Evolutionary conservation across 2,797 vertebrate genomes (phyloP), one percentile per base, ranked within the genome.

Genomic region (Pteronotus mesoamericanus): DNA sequence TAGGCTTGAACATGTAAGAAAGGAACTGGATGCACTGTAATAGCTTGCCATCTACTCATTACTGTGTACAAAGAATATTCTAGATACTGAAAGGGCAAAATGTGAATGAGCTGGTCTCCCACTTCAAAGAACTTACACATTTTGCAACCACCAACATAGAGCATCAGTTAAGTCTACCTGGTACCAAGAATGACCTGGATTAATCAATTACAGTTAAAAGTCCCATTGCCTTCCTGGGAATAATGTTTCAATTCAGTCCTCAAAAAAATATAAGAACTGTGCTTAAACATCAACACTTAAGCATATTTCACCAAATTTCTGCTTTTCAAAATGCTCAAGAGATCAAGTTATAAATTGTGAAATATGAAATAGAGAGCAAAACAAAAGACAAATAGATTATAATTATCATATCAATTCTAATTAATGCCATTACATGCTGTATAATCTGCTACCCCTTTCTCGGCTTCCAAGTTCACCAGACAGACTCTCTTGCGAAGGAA

Each of bases 321-420:
- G 71, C 72, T 94, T 92, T 80, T 61, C 44, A 71, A 86, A 82
- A 91, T 86, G 42, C 26, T 91, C 86, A 24, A 64, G 83, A 90
- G 69, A 90, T 15, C 5, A 32, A 22, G 79, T 92, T 64, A 74
- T 26, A 86, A 91, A 92, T 44, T 55, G 3, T 66, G 88, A 89
- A 88, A 78, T 48, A 86, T 37, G 57, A 95, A 87, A 44, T 34
- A 26, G 51, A 85, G 44, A 82, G 66, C 24, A 89, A 74, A 88
- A 64, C 79, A 88, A 89, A 88, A 71, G n/a, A 37, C 39, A 71
- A 95, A 69, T 72, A 34, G 24, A 42, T 89, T 64, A 53, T 51
- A 59, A 77, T 9, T 66, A 29, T 26, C 51, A 1, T 37, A 42
- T 69, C 57, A 42, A 84, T 89, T 86, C 69, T 83, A 51, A 91